Evolutionary conservation across 2,113 vertebrate species (phyloP), one percentile per base, ranked within the genome.

Genomic region (Riparia riparia): DNA sequence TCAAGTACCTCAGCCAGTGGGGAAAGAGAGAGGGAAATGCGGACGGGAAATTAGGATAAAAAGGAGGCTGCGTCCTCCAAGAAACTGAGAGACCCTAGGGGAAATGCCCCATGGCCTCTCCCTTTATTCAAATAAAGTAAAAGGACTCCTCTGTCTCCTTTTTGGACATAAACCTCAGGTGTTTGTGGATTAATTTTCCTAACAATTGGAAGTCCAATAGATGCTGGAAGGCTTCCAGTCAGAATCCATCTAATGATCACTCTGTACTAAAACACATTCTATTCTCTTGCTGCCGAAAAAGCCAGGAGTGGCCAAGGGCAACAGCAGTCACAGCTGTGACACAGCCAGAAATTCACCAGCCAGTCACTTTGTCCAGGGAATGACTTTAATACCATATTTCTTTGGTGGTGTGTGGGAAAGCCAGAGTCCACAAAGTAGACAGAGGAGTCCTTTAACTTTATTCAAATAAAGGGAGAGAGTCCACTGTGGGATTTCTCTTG

Each of bases 371-470:
- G 8, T 14, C 26, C n/a, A 26, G 39, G 9, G 29, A 69, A 45
- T 0, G 5, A 41, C 28, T 12, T 17, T 34, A 56, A 70, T 44
- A 12, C 20, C 0, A 0, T 45, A 9, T 66, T 78, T 71, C 42
- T 74, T 15, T 39, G 8, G 10, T 44, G 21, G 13, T 68, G 13
- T 47, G 51, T 68, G 42, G 63, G 47, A 68, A 81, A 68, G 51
- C 14, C n/a, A 79, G 20, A 24, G 25, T 34, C 49, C 19, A 29
- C 31, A 29, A 29, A 54, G 39, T 17, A 54, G 31, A 65, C 32
- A 54, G 25, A 79, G 19, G 61, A 54, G 49, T 79, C 32, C 49
- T 79, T 22, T 32, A 65, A 19, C 15, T 65, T 79, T 29, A 34
- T 65, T 44, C 32, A 34, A 65, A 79, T 34, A 54, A 54, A 79